These are phyloP conservation scores for Pipistrellus pygmaeus DNA, from an alignment of 2,797 vertebrate species.

Conservation along the genomic window DNA sequence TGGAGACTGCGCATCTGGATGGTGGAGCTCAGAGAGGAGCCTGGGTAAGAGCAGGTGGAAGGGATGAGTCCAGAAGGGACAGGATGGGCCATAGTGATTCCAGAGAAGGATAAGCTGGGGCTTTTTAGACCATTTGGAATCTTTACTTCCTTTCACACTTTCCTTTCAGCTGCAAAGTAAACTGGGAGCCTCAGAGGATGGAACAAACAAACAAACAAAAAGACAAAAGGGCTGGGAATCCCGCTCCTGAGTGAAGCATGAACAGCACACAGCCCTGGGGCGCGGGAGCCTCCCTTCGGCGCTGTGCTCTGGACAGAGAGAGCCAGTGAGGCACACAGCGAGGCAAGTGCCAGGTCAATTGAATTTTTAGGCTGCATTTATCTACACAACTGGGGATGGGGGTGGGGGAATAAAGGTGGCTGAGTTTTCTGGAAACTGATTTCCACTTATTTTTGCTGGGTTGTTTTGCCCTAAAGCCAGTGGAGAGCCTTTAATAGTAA, in stretches of 20 bases:
- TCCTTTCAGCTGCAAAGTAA: background rate
- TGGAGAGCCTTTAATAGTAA: background rate
- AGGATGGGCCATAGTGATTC: background rate
- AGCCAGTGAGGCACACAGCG: background rate
- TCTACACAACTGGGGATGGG: background rate
- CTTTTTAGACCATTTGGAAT: background rate
- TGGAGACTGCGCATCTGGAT: background rate
- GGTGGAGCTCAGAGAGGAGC: background rate
- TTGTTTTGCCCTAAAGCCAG: background rate
- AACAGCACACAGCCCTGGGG: fast-evolving
- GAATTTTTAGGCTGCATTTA: background rate
- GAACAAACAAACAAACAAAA: background rate
- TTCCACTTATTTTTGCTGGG: background rate
- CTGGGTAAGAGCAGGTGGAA: background rate
- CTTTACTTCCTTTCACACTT: background rate
- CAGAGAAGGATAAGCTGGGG: no score
- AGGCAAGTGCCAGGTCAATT: background rate
- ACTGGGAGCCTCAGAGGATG: background rate
- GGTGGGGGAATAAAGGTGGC: no score
- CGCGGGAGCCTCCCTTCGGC: fast-evolving
- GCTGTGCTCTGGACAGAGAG: no score
- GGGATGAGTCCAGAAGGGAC: background rate
- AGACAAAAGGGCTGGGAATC: background rate
- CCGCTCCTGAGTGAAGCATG: fast-evolving
- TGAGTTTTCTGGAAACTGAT: conserved; percentile 12